phyloP scores from a whole-genome alignment of 2,888 invertebrate genomes.

The Alloplasta piceator region DNA sequence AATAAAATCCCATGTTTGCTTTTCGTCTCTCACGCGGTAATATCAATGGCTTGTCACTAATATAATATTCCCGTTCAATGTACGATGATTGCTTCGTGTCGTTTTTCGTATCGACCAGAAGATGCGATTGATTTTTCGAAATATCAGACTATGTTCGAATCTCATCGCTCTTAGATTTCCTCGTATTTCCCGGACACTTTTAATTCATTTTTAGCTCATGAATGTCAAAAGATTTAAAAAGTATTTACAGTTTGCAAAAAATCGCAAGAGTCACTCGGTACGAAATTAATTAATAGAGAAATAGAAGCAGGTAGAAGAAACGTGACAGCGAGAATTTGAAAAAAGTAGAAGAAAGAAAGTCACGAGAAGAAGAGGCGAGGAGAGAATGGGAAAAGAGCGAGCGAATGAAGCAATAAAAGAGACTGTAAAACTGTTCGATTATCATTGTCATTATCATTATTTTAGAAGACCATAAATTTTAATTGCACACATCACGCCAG shows the following conservation, averaged over 20 bases:
- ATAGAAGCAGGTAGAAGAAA: no score
- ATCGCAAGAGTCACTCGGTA: no score
- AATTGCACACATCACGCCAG: slow-evolving; percentile 52
- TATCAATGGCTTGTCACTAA: slow-evolving; percentile 82
- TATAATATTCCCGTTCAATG: slow-evolving; percentile 80
- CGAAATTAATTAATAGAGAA: no score
- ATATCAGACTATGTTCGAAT: no score
- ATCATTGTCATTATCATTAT: slow-evolving; percentile 14
- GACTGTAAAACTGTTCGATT: slow-evolving; percentile 40
- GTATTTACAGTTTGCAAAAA: no score
- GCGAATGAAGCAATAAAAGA: slow-evolving; percentile 34
- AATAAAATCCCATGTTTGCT: slow-evolving; percentile 30
- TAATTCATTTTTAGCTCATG: no score
- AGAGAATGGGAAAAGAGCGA: slow-evolving; percentile 11
- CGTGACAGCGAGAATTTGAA: slow-evolving; percentile 28
- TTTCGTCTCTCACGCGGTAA: slow-evolving; percentile 73
- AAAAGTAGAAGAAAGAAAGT: not conserved
- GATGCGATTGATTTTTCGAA: no score
- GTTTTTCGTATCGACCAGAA: not conserved
- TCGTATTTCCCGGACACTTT: no score
- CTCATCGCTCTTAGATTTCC: no score
- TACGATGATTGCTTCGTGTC: slow-evolving; percentile 77
- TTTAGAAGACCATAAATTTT: slow-evolving; percentile 39
- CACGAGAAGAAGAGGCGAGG: slow-evolving; percentile 12
- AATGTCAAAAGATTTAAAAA: no score